A percentile compares a stretch with the other conserved stretches of the same genome.
phyloP scores from a whole-genome alignment of 2,888 invertebrate species.

The Chaetogeoica ovagalla region DNA sequence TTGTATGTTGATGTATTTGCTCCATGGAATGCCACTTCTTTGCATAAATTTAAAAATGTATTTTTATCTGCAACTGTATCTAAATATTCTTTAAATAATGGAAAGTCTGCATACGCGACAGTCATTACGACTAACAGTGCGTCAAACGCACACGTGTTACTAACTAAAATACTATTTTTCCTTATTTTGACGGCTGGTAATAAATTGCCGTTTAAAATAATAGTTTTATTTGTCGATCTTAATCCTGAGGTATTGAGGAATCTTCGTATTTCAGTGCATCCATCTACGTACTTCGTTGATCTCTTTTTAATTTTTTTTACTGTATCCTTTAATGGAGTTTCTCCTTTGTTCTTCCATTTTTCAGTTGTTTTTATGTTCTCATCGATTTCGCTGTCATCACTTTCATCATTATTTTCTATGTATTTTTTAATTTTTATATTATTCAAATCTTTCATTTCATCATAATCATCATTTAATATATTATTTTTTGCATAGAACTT shows the following conservation, averaged over 20 bases:
- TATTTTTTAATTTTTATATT: not conserved
- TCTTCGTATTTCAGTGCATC: not conserved
- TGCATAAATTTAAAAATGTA: not conserved
- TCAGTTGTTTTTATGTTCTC: conserved; percentile 1
- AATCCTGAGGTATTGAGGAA: not conserved
- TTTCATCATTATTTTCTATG: not conserved
- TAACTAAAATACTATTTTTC: not conserved
- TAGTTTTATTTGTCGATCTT: not conserved
- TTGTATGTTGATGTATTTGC: not conserved
- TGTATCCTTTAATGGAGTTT: not conserved
- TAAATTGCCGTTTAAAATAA: not conserved
- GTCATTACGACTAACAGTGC: not conserved
- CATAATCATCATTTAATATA: not conserved
- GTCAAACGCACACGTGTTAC: too few relatives aligned
- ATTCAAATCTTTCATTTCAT: not conserved
- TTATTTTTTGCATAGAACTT: not conserved
- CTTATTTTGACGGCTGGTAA: not conserved
- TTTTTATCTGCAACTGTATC: not conserved
- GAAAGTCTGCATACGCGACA: not conserved
- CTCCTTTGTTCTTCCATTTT: conserved; percentile 7
- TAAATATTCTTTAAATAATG: not conserved
- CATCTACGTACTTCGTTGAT: not conserved
- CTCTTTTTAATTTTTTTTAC: not conserved
- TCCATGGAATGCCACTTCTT: not conserved
- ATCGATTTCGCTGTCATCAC: not conserved